Evolutionary conservation across 2,888 invertebrate species (phyloP).

Genomic region (Ochropleura plecta): DNA sequence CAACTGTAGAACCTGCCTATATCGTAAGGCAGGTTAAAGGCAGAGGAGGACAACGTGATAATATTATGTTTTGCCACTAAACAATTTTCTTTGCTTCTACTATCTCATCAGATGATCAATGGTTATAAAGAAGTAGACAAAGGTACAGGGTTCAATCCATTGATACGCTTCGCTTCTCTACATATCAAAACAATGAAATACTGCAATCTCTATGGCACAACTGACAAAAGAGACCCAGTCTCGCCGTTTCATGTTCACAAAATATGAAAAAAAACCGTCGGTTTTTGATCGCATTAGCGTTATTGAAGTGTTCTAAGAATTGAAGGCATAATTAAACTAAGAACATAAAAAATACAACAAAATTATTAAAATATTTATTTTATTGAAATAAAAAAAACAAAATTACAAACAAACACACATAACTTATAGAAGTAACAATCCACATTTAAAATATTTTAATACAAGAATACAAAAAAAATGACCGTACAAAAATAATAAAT

Average conservation of each 20-base stretch:
- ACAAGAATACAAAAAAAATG: neutral
- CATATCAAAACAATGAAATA: slow-evolving; percentile 41
- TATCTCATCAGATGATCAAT: neutral
- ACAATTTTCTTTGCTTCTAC: neutral
- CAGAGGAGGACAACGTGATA: neutral
- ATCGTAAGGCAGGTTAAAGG: too few relatives aligned
- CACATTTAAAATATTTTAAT: neutral
- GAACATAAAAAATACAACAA: slow-evolving; percentile 1
- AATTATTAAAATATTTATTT: neutral
- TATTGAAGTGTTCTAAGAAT: slow-evolving; percentile 48
- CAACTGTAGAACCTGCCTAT: too few relatives aligned
- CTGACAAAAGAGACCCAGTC: slow-evolving; percentile 30
- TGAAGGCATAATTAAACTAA: slow-evolving; percentile 10
- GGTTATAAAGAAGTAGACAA: too few relatives aligned
- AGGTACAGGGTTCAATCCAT: slow-evolving; percentile 4
- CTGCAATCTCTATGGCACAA: slow-evolving; percentile 14
- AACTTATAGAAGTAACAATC: neutral
- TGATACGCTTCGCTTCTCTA: neutral
- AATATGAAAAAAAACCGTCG: slow-evolving; percentile 9
- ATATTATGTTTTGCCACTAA: neutral
- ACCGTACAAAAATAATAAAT: neutral
- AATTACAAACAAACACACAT: neutral
- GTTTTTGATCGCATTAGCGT: slow-evolving; percentile 47
- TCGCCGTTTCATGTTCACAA: slow-evolving; percentile 24
- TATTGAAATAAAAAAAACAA: slow-evolving; percentile 4